Conservation (phyloP, 1,140 invertebrate genomes). For the Zaprionus vittiger region DNA sequence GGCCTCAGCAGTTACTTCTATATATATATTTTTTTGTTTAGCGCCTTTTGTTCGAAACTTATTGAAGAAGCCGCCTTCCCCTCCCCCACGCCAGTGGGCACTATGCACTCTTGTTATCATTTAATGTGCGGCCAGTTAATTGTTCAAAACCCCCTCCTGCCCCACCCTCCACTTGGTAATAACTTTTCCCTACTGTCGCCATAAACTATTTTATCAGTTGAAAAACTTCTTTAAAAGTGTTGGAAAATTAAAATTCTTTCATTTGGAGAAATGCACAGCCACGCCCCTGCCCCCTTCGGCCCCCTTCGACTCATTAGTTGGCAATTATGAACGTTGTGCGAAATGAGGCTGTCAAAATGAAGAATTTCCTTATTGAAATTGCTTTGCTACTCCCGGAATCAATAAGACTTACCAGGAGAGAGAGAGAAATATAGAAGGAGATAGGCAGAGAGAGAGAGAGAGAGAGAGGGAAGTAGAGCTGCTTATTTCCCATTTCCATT, state of each 20-base stretch:
- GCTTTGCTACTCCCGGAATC: slow-evolving; percentile 30
- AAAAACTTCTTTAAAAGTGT: slow-evolving; percentile 52
- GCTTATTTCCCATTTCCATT: slow-evolving; percentile 32
- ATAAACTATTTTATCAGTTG: slow-evolving; percentile 57
- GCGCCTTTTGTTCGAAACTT: slow-evolving; percentile 60
- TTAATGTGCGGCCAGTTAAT: slow-evolving; percentile 73
- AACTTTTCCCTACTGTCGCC: slow-evolving; percentile 60
- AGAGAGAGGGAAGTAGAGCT: not conserved
- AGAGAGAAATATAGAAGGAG: too few relatives aligned
- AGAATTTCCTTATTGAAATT: slow-evolving; percentile 66
- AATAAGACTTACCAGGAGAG: slow-evolving; percentile 45
- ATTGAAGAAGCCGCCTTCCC: slow-evolving; percentile 26
- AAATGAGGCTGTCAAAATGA: slow-evolving; percentile 63
- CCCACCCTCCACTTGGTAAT: slow-evolving; percentile 17
- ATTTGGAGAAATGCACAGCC: not conserved
- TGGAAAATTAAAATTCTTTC: slow-evolving; percentile 42
- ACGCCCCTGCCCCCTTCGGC: not conserved
- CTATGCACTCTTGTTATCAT: slow-evolving; percentile 58
- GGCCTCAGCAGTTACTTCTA: slow-evolving; percentile 35
- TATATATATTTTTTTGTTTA: slow-evolving; percentile 32
- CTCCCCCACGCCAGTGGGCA: not conserved
- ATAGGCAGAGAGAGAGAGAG: not conserved
- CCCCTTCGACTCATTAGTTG: slow-evolving; percentile 54
- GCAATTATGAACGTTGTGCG: slow-evolving; percentile 54
- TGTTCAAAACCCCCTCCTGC: slow-evolving; percentile 25